Evolutionary conservation across 2,797 vertebrate species (phyloP).

Genomic region (Cheirogaleus major): DNA sequence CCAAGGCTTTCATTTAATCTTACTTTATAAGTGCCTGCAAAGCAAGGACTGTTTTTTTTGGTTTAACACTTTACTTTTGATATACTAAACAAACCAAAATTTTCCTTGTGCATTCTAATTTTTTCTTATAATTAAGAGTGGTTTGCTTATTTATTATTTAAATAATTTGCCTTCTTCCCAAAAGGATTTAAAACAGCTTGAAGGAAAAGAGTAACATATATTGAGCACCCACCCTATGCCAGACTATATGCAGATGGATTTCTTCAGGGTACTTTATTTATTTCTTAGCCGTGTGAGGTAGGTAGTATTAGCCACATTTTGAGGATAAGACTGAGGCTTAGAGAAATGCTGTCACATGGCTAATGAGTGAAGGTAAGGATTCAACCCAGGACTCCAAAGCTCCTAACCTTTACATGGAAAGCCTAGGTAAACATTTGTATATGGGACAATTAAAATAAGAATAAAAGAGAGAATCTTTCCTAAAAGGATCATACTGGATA

Average conservation of each 20-base stretch:
- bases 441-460: background rate
- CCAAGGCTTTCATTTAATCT: background rate
- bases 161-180: background rate
- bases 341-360: background rate
- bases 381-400: background rate
- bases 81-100: background rate
- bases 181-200: conserved; percentile 41
- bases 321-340: background rate
- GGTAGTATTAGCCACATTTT: background rate
- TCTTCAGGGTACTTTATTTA: background rate
- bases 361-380: background rate
- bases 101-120: background rate
- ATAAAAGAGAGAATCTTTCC: background rate
- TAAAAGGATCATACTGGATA: background rate
- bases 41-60: background rate
- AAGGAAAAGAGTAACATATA: conserved; percentile 2
- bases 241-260: background rate
- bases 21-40: background rate
- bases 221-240: background rate
- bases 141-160: background rate
- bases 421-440: background rate
- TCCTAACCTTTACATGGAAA: background rate
- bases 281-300: background rate
- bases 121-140: background rate
- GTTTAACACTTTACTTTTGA: background rate